Evolutionary conservation across 1,140 invertebrate species (phyloP), one percentile per base, ranked within the genome.

Genomic region (Leguminivora glycinivorella): DNA sequence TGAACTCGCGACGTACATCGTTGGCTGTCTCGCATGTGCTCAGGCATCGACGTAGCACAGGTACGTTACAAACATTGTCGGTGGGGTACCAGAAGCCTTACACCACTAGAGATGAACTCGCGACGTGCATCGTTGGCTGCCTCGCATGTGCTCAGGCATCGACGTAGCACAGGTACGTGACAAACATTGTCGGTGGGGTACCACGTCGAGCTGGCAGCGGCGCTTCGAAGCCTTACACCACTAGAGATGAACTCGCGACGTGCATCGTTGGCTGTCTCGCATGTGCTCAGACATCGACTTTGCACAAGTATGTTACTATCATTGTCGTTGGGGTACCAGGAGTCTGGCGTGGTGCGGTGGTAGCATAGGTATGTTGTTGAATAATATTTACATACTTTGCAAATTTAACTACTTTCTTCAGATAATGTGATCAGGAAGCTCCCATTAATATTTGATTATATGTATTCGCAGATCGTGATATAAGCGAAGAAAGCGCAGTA

Each of bases 121-220:
- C 88, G 96, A 67, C 93, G 96, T 74, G 94, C 95, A 6, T 95
- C 95, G 85, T 88, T 97, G 56, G 74, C 87, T 60, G 89, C 89
- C 70, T 85, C 86, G 25, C 89, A 91, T 52, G 77, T 85, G 3
- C 70, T 87, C 4, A 69, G 84, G 4, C 78, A 84, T 9, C 73
- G 84, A 0, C 76, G 85, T 25, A 71, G 83, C 14, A 78, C 82
- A 40, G 87, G 88, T 88, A 75, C 4, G 67, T 31, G 73, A n/a
- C n/a, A n/a, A n/a, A n/a, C n/a, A n/a, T n/a, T n/a, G n/a, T n/a
- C n/a, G n/a, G n/a, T n/a, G n/a, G n/a, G n/a, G n/a, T n/a, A n/a
- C n/a, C n/a, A n/a, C n/a, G 96, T 96, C 34, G 97, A 98, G 88
- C 89, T 98, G 68, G 96, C 97, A 83, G 95, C 96, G 4, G 97